phyloP scores from a whole-genome alignment of 37 sponge, comb jelly and placozoan genomes.

The Corticium candelabrum region DNA sequence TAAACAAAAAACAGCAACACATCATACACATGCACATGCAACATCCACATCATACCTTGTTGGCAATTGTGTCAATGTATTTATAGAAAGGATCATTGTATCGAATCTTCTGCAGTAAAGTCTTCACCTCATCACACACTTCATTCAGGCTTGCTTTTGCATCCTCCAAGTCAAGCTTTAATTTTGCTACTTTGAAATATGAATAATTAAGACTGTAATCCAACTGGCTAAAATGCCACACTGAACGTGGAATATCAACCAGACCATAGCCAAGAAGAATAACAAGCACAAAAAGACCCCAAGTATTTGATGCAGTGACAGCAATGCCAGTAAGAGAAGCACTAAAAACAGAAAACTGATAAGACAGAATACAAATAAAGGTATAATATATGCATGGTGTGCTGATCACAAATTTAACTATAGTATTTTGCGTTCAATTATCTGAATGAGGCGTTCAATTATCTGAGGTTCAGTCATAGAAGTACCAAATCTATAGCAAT shows the following conservation, averaged over 20 bases:
- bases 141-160: conserved; percentile 58
- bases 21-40: neutral
- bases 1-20: neutral
- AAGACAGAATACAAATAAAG: neutral
- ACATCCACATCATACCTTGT: conserved; percentile 17
- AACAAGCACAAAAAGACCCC: conserved; percentile 88
- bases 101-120: conserved; percentile 27
- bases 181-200: conserved; percentile 83
- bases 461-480: too few species aligned
- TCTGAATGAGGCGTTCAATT: too few species aligned
- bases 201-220: conserved; percentile 44
- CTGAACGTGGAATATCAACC: conserved; percentile 69
- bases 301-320: conserved; percentile 86
- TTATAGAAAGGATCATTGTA: conserved; percentile 63
- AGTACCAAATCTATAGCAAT: too few species aligned
- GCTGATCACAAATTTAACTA: too few species aligned
- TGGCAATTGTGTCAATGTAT: conserved; percentile 57
- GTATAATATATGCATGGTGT: neutral
- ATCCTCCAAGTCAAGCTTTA: conserved; percentile 74
- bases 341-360: neutral
- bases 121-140: conserved; percentile 45
- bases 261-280: conserved; percentile 91
- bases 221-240: conserved; percentile 51
- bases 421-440: too few species aligned
- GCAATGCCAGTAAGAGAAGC: neutral